Conservation (phyloP, 37 sponge, comb jelly and placozoan species). For the Theonella swinhoei region DNA sequence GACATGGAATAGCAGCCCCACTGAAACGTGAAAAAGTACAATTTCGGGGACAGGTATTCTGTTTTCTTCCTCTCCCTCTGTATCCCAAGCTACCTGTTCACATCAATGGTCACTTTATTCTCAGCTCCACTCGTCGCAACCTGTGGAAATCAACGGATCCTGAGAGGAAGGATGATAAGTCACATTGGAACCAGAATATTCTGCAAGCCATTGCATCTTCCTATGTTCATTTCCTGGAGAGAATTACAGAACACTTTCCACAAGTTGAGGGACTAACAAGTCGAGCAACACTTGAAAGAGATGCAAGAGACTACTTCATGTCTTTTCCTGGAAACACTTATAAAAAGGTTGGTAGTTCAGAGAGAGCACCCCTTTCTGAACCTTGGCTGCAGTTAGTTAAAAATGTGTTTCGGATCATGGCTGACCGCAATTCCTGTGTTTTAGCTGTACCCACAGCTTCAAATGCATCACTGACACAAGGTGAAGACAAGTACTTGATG, state of each 20-base stretch:
- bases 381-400: not conserved
- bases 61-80: constrained; percentile 55
- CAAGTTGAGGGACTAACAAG: too few relatives aligned
- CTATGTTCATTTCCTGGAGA: constrained; percentile 32
- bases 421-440: not conserved
- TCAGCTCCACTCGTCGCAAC: constrained; percentile 20
- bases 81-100: constrained; percentile 32
- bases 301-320: constrained; percentile 1
- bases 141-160: constrained; percentile 10
- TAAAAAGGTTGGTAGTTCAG: too few relatives aligned
- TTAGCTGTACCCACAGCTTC: not conserved
- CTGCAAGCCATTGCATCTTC: constrained; percentile 40
- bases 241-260: not conserved
- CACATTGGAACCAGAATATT: constrained; percentile 44
- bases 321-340: constrained; percentile 13
- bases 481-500: not conserved
- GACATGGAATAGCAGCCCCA: constrained; percentile 32
- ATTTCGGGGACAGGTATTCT: constrained; percentile 25
- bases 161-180: constrained; percentile 13
- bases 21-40: not conserved
- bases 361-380: not conserved
- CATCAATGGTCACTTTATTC: constrained; percentile 55
- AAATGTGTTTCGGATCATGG: not conserved
- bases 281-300: not conserved
- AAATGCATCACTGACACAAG: not conserved